Evolutionary conservation across 2,888 invertebrate species (phyloP), one percentile per base, ranked within the genome.

Genomic region (Acleris sparsana): DNA sequence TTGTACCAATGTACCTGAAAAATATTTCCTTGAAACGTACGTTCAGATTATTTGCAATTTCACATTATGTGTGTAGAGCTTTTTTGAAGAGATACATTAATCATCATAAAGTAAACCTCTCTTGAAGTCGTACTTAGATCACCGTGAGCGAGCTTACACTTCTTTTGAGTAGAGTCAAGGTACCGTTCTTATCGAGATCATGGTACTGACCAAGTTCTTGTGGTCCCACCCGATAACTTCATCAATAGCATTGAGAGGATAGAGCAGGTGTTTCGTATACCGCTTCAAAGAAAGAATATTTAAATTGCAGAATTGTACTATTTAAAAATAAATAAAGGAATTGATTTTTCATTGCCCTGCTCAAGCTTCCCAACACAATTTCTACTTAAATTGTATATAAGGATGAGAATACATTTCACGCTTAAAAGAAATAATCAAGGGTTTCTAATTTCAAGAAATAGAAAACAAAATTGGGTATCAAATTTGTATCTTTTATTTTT

Each of bases 31-130:
- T 6, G 66, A 62, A 51, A 46, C 66, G 9, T 51, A 59, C 49
- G 56, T 52, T 64, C 63, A 25, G 68, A 70, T 22, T 59, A 43
- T 55, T 29, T 29, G 53, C 22, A 51, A 62, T 22, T 60, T 59
- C 53, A 70, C 56, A 53, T 69, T 66, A 62, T 39, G 57, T 68
- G 18, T 63, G 53, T 29, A 63, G 68, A 55, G 62, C 63, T 44
- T 22, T 68, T 0, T 13, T 60, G 13, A 60, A 62, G n/a, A 67
- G 57, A 62, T 61, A 53, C 25, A n/a, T 49, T 18, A 51, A 56
- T 22, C 39, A 48, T 22, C 59, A 51, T 13, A 22, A 53, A 16
- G 22, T n/a, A n/a, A n/a, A n/a, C n/a, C n/a, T n/a, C n/a, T n/a
- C n/a, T n/a, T n/a, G n/a, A n/a, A n/a, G 33, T 33, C 48, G 20